These are phyloP conservation scores for Ferdinandea cuprea DNA, from an alignment of 2,888 invertebrate species.

Conservation along the genomic window DNA sequence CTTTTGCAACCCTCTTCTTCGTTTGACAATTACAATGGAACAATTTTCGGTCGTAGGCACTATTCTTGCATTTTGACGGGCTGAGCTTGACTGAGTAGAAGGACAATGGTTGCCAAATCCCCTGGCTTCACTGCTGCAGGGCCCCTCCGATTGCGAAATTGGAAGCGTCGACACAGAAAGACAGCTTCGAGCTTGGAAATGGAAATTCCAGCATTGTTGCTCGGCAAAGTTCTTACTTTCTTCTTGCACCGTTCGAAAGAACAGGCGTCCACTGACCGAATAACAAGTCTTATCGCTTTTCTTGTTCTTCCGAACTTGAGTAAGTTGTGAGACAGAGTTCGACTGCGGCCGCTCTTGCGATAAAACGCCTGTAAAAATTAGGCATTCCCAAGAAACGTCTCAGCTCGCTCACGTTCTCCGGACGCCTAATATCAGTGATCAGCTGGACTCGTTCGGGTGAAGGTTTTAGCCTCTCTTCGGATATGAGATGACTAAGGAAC, in stretches of 20 bases:
- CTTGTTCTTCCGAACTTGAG: slow-evolving; percentile 42
- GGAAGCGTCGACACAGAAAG: no score
- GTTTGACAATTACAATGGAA: no score
- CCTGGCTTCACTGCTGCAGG: slow-evolving; percentile 48
- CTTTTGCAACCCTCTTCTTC: no score
- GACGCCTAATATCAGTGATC: slow-evolving; percentile 43
- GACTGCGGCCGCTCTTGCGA: slow-evolving; percentile 27
- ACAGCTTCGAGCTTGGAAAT: slow-evolving; percentile 3
- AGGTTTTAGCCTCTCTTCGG: slow-evolving; percentile 47
- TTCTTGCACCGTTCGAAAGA: slow-evolving; percentile 55
- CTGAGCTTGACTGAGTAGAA: not conserved
- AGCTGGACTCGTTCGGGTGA: slow-evolving; percentile 57
- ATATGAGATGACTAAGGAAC: slow-evolving; percentile 54
- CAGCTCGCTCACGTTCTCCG: slow-evolving; percentile 50
- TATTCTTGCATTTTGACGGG: no score
- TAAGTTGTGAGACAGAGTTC: slow-evolving; percentile 11
- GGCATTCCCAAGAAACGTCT: slow-evolving; percentile 67
- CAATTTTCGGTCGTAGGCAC: not conserved
- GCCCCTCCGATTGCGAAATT: slow-evolving; percentile 49
- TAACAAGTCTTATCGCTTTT: slow-evolving; percentile 49
- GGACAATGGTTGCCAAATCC: slow-evolving; percentile 20
- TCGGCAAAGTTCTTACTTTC: slow-evolving; percentile 2
- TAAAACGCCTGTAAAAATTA: no score
- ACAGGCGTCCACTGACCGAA: slow-evolving; percentile 7
- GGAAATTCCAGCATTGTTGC: slow-evolving; percentile 45